Percentiles rank a stretch among this genome's conserved stretches.
Evolutionary conservation across 2,888 invertebrate genomes (phyloP).

Genomic region (Epistrophe grossulariae): DNA sequence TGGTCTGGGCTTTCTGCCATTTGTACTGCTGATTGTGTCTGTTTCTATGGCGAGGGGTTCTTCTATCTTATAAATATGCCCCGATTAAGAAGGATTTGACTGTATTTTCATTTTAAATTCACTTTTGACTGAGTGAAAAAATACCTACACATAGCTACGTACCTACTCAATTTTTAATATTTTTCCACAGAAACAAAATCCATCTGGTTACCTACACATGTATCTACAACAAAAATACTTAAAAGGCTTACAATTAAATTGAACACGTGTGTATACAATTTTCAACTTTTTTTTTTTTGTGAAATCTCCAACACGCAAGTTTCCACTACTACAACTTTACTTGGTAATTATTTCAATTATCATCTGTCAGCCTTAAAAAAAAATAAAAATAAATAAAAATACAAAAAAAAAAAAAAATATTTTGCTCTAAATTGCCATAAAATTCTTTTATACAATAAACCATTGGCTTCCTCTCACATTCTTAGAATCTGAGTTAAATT

Average conservation of each 20-base stretch:
- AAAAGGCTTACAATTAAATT: neutral
- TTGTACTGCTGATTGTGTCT: no score
- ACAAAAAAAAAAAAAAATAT: no score
- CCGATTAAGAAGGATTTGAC: no score
- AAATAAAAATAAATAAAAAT: neutral
- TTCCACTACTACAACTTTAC: neutral
- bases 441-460: neutral
- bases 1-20: no score
- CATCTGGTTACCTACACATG: neutral
- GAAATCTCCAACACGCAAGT: neutral
- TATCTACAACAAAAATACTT: neutral
- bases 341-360: constrained; percentile 17
- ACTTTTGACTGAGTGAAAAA: no score
- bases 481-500: constrained; percentile 10
- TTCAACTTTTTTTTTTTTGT: neutral
- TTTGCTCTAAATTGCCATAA: constrained; percentile 2
- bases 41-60: no score
- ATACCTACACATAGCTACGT: no score
- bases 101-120: no score
- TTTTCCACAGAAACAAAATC: neutral
- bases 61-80: no score
- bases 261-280: neutral
- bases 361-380: neutral
- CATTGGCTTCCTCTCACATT: constrained; percentile 18
- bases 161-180: no score